Percentiles rank a stretch among this genome's conserved stretches.
These are phyloP conservation scores for Miichthys miiuy DNA, from an alignment of 2,797 vertebrate genomes.

Conservation along the genomic window DNA sequence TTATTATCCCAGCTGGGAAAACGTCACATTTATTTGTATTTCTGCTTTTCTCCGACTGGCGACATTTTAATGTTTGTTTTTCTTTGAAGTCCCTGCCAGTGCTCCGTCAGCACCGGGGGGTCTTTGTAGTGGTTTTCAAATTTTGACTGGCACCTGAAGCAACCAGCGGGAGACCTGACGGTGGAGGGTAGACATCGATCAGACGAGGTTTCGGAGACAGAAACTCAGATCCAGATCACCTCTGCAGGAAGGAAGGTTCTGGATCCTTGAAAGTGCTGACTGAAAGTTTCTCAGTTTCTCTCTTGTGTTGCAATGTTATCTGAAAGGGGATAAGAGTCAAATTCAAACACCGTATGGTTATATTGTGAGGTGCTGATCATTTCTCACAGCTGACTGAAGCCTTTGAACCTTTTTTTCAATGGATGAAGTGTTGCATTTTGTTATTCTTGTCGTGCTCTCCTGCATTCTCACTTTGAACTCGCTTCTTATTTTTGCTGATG, in stretches of 20 bases:
- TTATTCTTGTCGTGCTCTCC: conserved; percentile 59
- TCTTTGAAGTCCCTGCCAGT: conserved; percentile 63
- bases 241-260: conserved; percentile 30
- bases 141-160: conserved; percentile 71
- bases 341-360: conserved; percentile 2
- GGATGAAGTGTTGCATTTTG: conserved; percentile 44
- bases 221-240: conserved; percentile 17
- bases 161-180: conserved; percentile 45
- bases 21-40: conserved; percentile 68
- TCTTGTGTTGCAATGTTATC: conserved; percentile 2
- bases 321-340: conserved; percentile 4
- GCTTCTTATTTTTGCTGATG: conserved; percentile 39
- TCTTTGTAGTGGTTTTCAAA: conserved; percentile 62
- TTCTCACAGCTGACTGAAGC: conserved; percentile 15
- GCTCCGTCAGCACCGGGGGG: conserved; percentile 37
- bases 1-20: conserved; percentile 81
- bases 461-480: conserved; percentile 51
- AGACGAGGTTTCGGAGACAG: conserved; percentile 42
- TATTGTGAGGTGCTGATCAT: conserved; percentile 16
- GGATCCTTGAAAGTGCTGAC: conserved; percentile 38
- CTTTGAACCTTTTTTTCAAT: conserved; percentile 41
- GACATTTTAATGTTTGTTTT: conserved; percentile 72
- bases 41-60: conserved; percentile 52
- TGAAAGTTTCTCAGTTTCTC: conserved; percentile 8
- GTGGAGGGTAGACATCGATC: conserved; percentile 24